Base-by-base conservation (phyloP, 1,140 invertebrate genomes). In the Drosophila baimaii region DNA sequence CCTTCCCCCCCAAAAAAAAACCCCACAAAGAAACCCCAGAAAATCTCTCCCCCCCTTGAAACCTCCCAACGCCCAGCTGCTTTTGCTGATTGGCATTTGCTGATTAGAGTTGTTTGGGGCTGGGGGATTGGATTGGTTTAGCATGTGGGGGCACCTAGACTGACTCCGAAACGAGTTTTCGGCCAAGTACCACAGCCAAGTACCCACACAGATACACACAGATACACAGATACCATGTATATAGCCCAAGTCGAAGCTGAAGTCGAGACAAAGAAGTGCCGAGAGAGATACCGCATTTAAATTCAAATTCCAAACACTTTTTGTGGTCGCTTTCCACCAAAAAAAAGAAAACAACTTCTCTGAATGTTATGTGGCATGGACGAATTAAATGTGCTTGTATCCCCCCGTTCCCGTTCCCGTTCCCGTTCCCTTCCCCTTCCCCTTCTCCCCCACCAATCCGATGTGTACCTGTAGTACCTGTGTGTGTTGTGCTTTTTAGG, bases 281-380 rank as follows among this genome's bases (percentile, higher is more conserved):
- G 69, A 76, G 72, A 75, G 54, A 85, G 65, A 78, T 70, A 81
- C 75, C 74, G 78, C 64, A 81, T 81, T 61, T 70, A 77, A 84
- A 85, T 85, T 85, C 79, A 66, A 86, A 85, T 85, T 78, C 82
- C 79, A 82, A 70, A 81, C 70, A 69, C 81, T 78, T 74, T 46
- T 68, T 70, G 55, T 49, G 55, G 41, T 72, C 70, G 46, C 70
- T 73, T 73, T 72, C 70, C 68, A 73, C 57, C 51, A 54, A 44
- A 73, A 51, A n/a, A n/a, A n/a, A n/a, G n/a, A n/a, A n/a, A n/a
- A n/a, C n/a, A n/a, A 47, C 49, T 47, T 76, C 54, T 76, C 27
- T 37, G 70, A 73, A 61, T 73, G 56, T 65, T 33, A 49, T 57
- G 64, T 62, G 70, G 70, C 70, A 72, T 73, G 58, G 70, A 74